Evolutionary conservation across 2,113 vertebrate species (phyloP).

Genomic region (Semicossyphus pulcher): DNA sequence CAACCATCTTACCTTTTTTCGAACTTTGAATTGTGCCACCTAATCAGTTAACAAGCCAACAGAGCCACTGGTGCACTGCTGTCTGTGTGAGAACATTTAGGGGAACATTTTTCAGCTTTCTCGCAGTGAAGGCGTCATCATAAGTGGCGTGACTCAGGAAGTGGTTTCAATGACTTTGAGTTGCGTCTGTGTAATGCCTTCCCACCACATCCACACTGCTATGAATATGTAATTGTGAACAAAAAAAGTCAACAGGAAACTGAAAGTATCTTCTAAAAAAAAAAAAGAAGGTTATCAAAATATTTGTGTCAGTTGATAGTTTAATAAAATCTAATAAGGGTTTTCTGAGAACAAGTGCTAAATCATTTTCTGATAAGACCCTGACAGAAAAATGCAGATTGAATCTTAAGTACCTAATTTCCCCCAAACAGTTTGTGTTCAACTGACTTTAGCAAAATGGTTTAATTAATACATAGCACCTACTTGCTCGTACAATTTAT

Average conservation of each 20-base stretch:
- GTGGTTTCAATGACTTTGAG: conserved; percentile 57
- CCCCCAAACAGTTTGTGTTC: background rate
- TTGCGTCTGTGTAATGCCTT: conserved; percentile 16
- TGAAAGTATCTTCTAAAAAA: background rate
- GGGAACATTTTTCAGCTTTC: conserved; percentile 36
- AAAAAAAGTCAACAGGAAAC: conserved; percentile 54
- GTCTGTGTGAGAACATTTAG: conserved; percentile 7
- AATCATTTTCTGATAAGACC: background rate
- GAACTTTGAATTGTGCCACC: background rate
- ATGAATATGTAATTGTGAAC: conserved; percentile 55
- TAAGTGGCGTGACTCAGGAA: conserved; percentile 55
- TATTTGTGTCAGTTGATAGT: background rate
- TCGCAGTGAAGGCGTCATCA: conserved; percentile 15
- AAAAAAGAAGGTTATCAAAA: background rate
- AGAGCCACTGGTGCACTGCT: background rate
- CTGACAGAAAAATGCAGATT: background rate
- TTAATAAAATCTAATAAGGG: too few relatives aligned
- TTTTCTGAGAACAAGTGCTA: background rate
- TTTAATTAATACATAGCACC: background rate
- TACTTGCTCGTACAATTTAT: background rate
- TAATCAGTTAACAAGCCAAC: background rate
- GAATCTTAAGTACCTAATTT: background rate
- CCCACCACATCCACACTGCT: conserved; percentile 58
- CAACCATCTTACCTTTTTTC: conserved; percentile 30
- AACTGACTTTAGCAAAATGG: background rate